Conservation (phyloP, 1,140 invertebrate genomes). For the Cydia strobilella region DNA sequence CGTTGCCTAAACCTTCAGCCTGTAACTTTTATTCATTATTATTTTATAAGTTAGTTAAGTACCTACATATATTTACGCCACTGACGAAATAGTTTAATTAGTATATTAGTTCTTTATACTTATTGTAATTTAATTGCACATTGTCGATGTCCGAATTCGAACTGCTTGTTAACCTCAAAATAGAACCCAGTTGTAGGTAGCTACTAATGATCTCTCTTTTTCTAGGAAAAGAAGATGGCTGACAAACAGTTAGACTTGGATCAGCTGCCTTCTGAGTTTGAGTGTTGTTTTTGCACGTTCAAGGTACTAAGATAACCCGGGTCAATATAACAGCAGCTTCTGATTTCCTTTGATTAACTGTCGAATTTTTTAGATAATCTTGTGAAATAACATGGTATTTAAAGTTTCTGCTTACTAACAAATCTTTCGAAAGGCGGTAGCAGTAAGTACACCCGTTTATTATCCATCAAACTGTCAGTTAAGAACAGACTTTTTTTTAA, state of each 20-base stretch:
- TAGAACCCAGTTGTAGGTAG: conserved; percentile 42
- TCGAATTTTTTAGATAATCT: conserved; percentile 29
- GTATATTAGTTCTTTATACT: background rate
- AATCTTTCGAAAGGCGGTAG: conserved; percentile 22
- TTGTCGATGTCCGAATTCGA: conserved; percentile 33
- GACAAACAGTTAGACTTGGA: conserved; percentile 82
- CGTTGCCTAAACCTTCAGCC: background rate
- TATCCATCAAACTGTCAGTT: background rate
- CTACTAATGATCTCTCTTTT: conserved; percentile 73
- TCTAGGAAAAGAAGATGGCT: conserved; percentile 83
- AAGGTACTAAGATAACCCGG: conserved; percentile 87
- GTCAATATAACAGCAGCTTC: conserved; percentile 41
- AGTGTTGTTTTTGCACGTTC: conserved; percentile 97
- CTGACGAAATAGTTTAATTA: background rate
- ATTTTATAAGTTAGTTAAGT: too few relatives aligned
- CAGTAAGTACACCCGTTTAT: conserved; percentile 22
- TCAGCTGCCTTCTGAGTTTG: conserved; percentile 92
- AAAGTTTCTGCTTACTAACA: conserved; percentile 24
- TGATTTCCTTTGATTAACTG: conserved; percentile 33
- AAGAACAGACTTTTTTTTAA: background rate
- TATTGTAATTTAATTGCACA: background rate
- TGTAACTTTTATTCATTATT: background rate
- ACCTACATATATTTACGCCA: background rate
- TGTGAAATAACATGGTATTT: conserved; percentile 18
- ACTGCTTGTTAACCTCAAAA: conserved; percentile 31